These are phyloP conservation scores for Eudasyphora cyanicolor DNA, from an alignment of 2,888 invertebrate genomes.

Conservation along the genomic window DNA sequence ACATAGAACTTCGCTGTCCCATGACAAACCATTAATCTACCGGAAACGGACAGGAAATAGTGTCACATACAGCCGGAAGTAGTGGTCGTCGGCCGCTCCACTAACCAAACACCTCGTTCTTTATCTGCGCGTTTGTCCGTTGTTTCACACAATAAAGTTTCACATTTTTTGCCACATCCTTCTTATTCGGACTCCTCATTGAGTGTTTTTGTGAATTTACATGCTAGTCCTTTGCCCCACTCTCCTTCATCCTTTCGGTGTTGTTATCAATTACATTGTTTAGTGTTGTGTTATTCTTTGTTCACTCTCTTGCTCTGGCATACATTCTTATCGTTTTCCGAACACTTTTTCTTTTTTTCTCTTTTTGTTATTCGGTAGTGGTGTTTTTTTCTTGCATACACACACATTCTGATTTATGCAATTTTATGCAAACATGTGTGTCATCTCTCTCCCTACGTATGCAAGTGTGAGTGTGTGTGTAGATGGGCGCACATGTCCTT, in stretches of 20 bases:
- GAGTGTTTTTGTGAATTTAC: background rate
- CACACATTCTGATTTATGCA: constrained; percentile 55
- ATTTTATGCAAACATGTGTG: constrained; percentile 63
- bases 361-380: background rate
- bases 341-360: background rate
- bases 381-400: background rate
- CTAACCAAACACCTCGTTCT: background rate
- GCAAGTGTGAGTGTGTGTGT: background rate
- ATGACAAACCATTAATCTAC: constrained; percentile 28
- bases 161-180: background rate
- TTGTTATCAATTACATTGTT: constrained; percentile 33
- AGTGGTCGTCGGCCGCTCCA: background rate
- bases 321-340: constrained; percentile 9
- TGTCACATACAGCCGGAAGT: constrained; percentile 17
- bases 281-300: constrained; percentile 19
- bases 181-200: background rate
- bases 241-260: no score
- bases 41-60: constrained; percentile 27
- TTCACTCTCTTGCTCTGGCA: background rate
- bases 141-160: constrained; percentile 5
- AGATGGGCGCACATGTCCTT: background rate
- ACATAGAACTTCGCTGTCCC: constrained; percentile 11
- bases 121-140: background rate
- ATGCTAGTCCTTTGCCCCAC: no score
- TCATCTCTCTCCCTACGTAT: constrained; percentile 32